Evolutionary conservation across 2,797 vertebrate genomes (phyloP).

Genomic region (Danio kyathit): DNA sequence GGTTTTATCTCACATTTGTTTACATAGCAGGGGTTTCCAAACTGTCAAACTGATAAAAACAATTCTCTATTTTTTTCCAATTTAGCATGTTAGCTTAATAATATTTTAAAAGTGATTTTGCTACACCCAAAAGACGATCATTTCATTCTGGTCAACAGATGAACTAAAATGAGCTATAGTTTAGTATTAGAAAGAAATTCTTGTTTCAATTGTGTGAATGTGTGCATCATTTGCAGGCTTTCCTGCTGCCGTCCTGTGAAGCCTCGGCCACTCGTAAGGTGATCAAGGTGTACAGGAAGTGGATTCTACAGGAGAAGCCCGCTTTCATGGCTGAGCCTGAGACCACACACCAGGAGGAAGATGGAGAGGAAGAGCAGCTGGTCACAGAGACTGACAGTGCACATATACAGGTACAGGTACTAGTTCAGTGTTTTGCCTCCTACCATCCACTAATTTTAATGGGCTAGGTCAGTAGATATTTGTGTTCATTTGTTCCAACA

Average conservation of each 20-base stretch:
- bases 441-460: too few relatives aligned
- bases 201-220: background rate
- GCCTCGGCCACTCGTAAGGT: constrained; percentile 92
- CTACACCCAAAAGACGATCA: too few relatives aligned
- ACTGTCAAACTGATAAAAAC: too few relatives aligned
- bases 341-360: constrained; percentile 76
- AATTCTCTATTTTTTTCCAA: too few relatives aligned
- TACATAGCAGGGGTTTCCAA: background rate
- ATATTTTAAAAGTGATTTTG: too few relatives aligned
- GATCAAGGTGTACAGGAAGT: constrained; percentile 95
- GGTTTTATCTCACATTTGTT: background rate
- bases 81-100: too few relatives aligned
- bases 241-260: constrained; percentile 93
- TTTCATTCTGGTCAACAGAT: too few relatives aligned
- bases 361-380: constrained; percentile 76
- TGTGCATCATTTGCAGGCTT: constrained; percentile 80
- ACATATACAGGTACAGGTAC: constrained; percentile 69
- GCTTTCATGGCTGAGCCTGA: constrained; percentile 95
- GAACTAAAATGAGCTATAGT: too few relatives aligned
- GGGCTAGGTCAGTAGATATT: too few relatives aligned
- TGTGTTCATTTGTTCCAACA: too few relatives aligned
- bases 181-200: too few relatives aligned
- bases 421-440: too few relatives aligned
- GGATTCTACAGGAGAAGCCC: constrained; percentile 94
- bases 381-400: constrained; percentile 74